phyloP scores from a whole-genome alignment of 30 jellyfish, hydroid and myxozoan genomes.

The Chrysaora quinquecirrha region DNA sequence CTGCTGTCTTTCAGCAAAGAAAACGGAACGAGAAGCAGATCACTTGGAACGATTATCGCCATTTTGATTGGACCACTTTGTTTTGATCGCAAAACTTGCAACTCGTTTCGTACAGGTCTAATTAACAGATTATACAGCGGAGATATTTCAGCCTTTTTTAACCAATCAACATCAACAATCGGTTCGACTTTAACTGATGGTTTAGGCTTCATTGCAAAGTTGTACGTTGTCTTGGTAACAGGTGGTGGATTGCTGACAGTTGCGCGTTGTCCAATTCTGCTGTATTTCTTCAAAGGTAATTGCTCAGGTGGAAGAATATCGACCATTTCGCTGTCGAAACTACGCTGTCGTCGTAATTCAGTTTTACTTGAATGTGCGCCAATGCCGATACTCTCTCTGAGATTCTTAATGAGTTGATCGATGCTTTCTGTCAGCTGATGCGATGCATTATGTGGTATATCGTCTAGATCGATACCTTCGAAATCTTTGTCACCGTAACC shows the following conservation, averaged over 20 bases:
- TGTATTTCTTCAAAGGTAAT: conserved; percentile 57
- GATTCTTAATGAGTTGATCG: conserved; percentile 53
- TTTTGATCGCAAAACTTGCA: conserved; percentile 45
- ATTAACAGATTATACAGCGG: conserved; percentile 71
- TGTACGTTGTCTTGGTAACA: conserved; percentile 55
- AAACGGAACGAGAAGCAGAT: conserved; percentile 89
- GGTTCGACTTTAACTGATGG: conserved; percentile 35
- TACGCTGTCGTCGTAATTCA: conserved; percentile 62
- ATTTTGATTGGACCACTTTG: conserved; percentile 55
- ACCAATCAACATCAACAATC: conserved; percentile 70
- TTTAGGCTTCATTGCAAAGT: conserved; percentile 63
- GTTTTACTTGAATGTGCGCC: conserved; percentile 69
- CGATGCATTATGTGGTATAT: conserved; percentile 46
- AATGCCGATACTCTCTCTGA: conserved; percentile 88
- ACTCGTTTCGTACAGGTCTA: conserved; percentile 72
- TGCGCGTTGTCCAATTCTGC: conserved; percentile 87
- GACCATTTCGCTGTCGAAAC: conserved; percentile 82
- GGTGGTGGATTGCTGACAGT: conserved; percentile 44
- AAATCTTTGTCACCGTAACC: conserved; percentile 75
- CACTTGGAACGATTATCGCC: conserved; percentile 79
- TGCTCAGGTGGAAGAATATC: conserved; percentile 77
- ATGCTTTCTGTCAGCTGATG: conserved; percentile 51
- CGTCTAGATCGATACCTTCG: conserved; percentile 77
- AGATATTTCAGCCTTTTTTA: conserved; percentile 59
- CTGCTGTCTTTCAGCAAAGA: conserved; percentile 65